Evolutionary conservation across 1,140 invertebrate species (phyloP).

Genomic region (Anoplophora glabripennis): DNA sequence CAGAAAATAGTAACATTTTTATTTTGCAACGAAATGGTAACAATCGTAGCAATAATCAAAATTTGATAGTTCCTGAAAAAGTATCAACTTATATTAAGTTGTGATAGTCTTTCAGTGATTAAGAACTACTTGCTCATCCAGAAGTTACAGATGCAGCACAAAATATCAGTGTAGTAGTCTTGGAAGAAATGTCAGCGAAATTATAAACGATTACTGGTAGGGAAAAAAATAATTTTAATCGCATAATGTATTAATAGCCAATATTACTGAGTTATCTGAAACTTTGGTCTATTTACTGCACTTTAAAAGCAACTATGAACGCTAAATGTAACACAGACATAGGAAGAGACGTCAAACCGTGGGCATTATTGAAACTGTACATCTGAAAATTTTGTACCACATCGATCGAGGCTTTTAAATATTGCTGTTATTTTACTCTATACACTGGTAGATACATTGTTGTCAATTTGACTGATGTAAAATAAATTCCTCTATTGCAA

Average conservation of each 20-base stretch:
- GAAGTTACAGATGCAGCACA: no score
- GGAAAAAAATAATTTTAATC: neutral
- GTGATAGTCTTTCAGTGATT: no score
- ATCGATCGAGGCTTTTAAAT: neutral
- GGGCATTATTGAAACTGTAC: neutral
- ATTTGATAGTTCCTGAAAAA: no score
- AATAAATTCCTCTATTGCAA: no score
- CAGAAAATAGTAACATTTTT: no score
- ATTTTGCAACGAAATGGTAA: no score
- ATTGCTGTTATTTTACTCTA: no score
- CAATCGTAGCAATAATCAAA: no score
- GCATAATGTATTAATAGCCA: neutral
- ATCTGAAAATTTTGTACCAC: neutral
- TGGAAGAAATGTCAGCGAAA: neutral
- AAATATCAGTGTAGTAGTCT: neutral
- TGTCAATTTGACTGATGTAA: no score
- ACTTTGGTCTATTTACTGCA: neutral
- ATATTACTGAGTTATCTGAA: neutral
- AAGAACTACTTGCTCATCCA: no score
- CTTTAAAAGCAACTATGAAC: conserved; percentile 1
- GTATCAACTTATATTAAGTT: no score
- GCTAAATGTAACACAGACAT: neutral
- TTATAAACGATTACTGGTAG: neutral
- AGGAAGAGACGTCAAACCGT: neutral
- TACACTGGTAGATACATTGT: no score